Conservation (phyloP, 2,797 vertebrate genomes). For the Lemur catta region DNA sequence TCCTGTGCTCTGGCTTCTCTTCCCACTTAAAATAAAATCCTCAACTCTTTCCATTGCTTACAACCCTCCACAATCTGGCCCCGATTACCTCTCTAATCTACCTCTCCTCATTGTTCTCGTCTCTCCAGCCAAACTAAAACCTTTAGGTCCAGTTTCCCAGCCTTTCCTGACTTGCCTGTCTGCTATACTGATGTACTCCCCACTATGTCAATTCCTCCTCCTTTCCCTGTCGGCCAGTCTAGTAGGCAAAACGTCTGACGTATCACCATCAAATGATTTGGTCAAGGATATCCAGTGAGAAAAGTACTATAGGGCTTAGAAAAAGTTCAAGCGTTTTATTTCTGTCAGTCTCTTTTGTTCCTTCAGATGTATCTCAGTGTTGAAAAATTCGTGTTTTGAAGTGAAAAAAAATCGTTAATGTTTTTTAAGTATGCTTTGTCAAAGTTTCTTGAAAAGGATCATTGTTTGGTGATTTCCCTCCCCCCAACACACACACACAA, state of each 20-base stretch:
- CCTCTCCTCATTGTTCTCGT: neutral
- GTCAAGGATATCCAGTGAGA: neutral
- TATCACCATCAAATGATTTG: neutral
- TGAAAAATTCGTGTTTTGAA: neutral
- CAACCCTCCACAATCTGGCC: neutral
- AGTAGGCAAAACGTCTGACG: neutral
- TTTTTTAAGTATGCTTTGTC: conserved; percentile 19
- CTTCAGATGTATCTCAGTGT: neutral
- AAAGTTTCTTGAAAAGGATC: conserved; percentile 20
- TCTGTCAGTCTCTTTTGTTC: neutral
- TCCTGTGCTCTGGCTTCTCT: neutral
- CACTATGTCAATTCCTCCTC: neutral
- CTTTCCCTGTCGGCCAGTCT: neutral
- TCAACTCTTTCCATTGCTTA: neutral
- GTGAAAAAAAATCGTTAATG: neutral
- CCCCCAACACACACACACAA: neutral
- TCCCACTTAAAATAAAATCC: neutral
- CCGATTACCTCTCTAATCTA: neutral
- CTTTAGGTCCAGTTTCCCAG: neutral
- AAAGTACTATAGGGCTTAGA: neutral
- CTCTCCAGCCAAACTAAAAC: neutral
- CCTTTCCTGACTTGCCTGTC: neutral
- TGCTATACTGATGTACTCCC: neutral
- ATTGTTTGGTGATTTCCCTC: neutral
- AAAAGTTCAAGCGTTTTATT: neutral